Conservation (phyloP, 2,797 vertebrate species). For the Mionectes olivaceus region DNA sequence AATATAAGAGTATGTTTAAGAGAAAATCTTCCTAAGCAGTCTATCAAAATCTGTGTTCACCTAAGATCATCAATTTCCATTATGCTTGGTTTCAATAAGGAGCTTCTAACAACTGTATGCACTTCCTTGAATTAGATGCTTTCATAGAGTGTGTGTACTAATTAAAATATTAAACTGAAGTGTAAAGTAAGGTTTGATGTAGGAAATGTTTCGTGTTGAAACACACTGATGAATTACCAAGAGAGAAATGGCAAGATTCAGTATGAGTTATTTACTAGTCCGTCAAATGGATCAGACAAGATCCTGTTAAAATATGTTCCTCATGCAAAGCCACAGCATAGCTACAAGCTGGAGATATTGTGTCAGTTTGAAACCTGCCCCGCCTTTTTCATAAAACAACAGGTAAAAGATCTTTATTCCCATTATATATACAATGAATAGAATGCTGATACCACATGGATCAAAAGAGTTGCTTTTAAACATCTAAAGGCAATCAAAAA, state of each 20-base stretch:
- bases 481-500: background rate
- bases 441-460: background rate
- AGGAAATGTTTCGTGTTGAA: background rate
- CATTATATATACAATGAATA: background rate
- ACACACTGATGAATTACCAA: background rate
- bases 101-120: background rate
- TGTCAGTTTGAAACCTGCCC: background rate
- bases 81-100: background rate
- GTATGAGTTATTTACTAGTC: background rate
- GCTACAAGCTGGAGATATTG: background rate
- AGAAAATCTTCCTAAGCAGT: background rate
- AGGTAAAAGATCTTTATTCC: background rate
- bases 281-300: background rate
- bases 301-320: background rate
- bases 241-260: background rate
- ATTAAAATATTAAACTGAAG: background rate
- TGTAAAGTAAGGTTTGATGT: background rate
- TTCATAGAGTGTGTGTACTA: background rate
- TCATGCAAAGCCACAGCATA: background rate
- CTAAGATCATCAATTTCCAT: background rate
- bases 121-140: background rate
- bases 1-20: background rate
- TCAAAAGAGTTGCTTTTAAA: background rate
- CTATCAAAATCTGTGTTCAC: background rate
- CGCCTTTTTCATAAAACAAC: background rate